These are phyloP conservation scores for Cynopterus sphinx DNA, from an alignment of 2,797 vertebrate species.

Conservation along the genomic window DNA sequence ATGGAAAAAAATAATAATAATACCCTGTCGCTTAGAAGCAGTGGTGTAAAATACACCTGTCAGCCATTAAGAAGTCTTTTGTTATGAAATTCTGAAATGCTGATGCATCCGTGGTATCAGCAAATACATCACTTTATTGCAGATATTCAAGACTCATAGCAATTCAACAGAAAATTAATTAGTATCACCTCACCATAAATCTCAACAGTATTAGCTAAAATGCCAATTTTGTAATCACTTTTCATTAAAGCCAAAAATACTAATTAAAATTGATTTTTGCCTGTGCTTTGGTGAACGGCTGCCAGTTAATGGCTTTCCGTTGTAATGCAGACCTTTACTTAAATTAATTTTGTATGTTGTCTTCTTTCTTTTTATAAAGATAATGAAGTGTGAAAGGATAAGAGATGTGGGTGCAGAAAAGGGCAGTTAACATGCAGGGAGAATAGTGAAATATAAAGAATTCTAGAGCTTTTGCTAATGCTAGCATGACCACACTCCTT, in stretches of 20 bases:
- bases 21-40: conserved; percentile 79
- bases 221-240: conserved; percentile 90
- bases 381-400: conserved; percentile 84
- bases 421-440: conserved; percentile 62
- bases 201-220: conserved; percentile 88
- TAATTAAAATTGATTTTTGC: conserved; percentile 91
- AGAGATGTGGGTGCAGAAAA: conserved; percentile 65
- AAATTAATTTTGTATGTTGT: conserved; percentile 85
- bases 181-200: conserved; percentile 87
- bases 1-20: conserved; percentile 79
- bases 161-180: conserved; percentile 90
- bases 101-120: conserved; percentile 84
- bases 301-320: conserved; percentile 81
- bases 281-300: conserved; percentile 85
- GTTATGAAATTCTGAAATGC: conserved; percentile 84
- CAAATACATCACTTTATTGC: conserved; percentile 85
- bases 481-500: not conserved
- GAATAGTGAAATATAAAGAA: not conserved
- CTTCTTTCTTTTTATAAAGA: conserved; percentile 80
- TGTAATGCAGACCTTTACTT: conserved; percentile 84
- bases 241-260: conserved; percentile 90
- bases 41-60: conserved; percentile 82
- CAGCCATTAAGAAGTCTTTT: conserved; percentile 82
- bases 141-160: conserved; percentile 85
- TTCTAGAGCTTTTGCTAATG: not conserved